phyloP scores from a whole-genome alignment of 2,113 vertebrate species.

The Quiscalus mexicanus region DNA sequence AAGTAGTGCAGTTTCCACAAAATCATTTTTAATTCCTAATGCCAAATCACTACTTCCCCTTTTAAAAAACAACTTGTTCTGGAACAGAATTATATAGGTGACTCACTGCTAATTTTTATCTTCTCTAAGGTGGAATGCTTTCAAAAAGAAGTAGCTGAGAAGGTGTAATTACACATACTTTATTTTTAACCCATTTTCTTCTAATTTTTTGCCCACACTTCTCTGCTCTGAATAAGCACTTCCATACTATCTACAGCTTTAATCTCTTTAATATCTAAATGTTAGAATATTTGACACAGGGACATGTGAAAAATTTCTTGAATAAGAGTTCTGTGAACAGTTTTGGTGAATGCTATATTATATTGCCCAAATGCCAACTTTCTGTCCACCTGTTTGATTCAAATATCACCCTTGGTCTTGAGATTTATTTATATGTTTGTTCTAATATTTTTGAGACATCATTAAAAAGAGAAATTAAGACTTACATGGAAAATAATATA shows the following conservation, averaged over 20 bases:
- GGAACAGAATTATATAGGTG: neutral
- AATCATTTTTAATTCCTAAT: neutral
- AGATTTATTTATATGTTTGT: neutral
- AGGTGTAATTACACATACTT: neutral
- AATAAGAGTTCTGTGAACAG: neutral
- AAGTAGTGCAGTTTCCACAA: neutral
- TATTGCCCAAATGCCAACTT: neutral
- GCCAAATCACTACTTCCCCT: neutral
- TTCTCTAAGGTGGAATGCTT: neutral
- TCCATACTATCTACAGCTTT: neutral
- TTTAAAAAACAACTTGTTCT: conserved; percentile 1
- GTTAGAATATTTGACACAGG: neutral
- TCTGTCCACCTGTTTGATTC: neutral
- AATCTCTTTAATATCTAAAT: neutral
- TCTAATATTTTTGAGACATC: neutral
- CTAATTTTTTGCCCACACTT: neutral
- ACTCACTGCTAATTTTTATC: conserved; percentile 30
- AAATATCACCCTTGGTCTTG: neutral
- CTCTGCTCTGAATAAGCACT: neutral
- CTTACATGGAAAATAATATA: neutral
- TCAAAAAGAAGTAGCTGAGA: neutral
- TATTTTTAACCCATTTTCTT: conserved; percentile 33
- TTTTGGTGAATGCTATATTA: neutral
- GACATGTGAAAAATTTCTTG: neutral
- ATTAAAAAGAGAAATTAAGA: neutral